These are phyloP conservation scores for Lasioglossum lativentre DNA, from an alignment of 2,888 invertebrate species.

Conservation along the genomic window DNA sequence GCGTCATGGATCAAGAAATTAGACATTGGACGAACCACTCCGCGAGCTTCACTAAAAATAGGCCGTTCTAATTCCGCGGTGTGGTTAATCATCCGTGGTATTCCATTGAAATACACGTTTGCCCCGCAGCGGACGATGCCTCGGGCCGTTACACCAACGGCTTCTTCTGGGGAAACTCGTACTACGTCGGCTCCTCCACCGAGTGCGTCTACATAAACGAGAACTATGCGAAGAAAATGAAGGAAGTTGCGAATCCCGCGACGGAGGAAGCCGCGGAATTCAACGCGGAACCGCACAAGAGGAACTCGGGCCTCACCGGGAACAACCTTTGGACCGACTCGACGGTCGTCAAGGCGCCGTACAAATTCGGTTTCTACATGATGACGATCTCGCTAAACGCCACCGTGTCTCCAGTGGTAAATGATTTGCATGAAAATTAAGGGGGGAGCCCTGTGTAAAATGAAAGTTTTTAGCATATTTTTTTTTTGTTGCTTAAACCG, in stretches of 20 bases:
- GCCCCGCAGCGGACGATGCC: constrained; percentile 81
- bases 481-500: too few relatives aligned
- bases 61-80: not conserved
- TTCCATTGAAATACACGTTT: not conserved
- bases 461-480: too few relatives aligned
- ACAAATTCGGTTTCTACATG: constrained; percentile 82
- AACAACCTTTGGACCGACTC: constrained; percentile 51
- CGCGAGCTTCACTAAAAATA: not conserved
- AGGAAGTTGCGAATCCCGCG: constrained; percentile 26
- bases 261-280: constrained; percentile 71
- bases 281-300: constrained; percentile 75
- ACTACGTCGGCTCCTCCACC: constrained; percentile 82
- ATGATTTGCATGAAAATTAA: not conserved
- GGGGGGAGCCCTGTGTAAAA: too few relatives aligned
- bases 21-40: not conserved
- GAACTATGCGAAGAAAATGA: constrained; percentile 41
- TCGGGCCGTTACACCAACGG: constrained; percentile 83
- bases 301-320: constrained; percentile 69
- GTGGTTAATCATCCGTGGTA: not conserved
- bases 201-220: constrained; percentile 81
- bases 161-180: constrained; percentile 84
- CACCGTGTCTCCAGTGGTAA: constrained; percentile 54
- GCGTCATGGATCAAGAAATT: not conserved
- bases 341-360: constrained; percentile 77
- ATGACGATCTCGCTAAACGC: constrained; percentile 79